phyloP scores from a whole-genome alignment of 2,797 vertebrate genomes.

The Takifugu rubripes region DNA sequence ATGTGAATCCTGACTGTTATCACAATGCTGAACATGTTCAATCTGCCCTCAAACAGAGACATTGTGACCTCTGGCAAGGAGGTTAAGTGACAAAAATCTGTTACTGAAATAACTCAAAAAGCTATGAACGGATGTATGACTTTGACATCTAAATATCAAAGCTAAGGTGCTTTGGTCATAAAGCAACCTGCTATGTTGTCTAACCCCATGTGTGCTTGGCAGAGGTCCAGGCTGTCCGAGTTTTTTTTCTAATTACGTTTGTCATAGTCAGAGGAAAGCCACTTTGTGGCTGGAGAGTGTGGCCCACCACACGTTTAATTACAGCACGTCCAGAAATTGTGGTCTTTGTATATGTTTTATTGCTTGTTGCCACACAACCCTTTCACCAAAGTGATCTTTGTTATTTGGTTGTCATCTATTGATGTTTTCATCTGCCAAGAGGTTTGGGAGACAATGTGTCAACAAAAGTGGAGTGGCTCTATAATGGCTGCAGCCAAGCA shows the following conservation, averaged over 20 bases:
- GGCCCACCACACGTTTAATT: not conserved
- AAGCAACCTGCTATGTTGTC: too few species aligned
- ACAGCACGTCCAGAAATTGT: not conserved
- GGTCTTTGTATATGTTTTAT: not conserved
- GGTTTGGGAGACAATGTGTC: not conserved
- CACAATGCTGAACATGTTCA: slow-evolving; percentile 4
- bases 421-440: not conserved
- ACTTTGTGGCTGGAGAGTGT: not conserved
- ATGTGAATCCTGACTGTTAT: slow-evolving; percentile 5
- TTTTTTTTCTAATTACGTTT: too few species aligned
- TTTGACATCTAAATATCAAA: too few species aligned
- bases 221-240: too few species aligned
- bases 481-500: not conserved
- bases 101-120: too few species aligned
- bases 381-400: not conserved
- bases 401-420: not conserved
- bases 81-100: too few species aligned
- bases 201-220: too few species aligned
- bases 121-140: too few species aligned
- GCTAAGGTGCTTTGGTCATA: too few species aligned
- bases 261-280: slow-evolving; percentile 7
- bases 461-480: not conserved
- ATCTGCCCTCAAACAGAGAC: slow-evolving; percentile 13
- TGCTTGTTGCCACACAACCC: not conserved
- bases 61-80: slow-evolving; percentile 3